Evolutionary conservation across 2,888 invertebrate genomes (phyloP).

Genomic region (Philereme vetulata): DNA sequence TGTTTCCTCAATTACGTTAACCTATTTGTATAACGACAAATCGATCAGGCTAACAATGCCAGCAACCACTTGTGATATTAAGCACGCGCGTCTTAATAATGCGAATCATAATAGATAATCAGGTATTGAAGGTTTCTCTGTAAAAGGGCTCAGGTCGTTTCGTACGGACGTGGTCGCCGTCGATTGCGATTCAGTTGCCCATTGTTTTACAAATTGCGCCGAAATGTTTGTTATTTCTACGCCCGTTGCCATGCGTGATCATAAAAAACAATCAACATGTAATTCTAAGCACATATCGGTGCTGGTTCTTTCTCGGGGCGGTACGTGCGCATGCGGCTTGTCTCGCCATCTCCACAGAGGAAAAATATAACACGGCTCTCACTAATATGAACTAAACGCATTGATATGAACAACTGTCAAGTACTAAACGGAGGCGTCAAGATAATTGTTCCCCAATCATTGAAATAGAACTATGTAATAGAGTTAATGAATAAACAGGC

Average conservation of each 20-base stretch:
- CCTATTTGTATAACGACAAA: conserved; percentile 51
- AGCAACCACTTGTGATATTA: conserved; percentile 52
- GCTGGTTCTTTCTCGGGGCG: conserved; percentile 41
- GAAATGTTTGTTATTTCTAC: conserved; percentile 66
- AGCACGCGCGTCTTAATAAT: conserved; percentile 54
- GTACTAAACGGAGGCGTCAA: no score
- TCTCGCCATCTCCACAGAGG: conserved; percentile 34
- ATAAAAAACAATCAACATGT: conserved; percentile 43
- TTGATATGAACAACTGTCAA: no score
- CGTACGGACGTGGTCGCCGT: conserved; percentile 56
- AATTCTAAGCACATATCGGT: conserved; percentile 44
- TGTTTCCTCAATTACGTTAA: conserved; percentile 55
- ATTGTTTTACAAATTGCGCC: conserved; percentile 59
- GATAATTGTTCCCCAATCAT: no score
- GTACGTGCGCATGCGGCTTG: conserved; percentile 54
- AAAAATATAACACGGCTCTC: background rate
- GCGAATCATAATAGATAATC: conserved; percentile 49
- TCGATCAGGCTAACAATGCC: conserved; percentile 51
- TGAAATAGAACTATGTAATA: no score
- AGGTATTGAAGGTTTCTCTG: conserved; percentile 54
- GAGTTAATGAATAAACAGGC: no score
- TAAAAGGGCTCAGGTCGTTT: conserved; percentile 53
- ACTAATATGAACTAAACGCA: background rate
- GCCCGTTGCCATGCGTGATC: conserved; percentile 44
- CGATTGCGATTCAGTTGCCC: conserved; percentile 43